Base-by-base conservation (phyloP, 2,113 vertebrate species). In the Motacilla tschutschensis region DNA sequence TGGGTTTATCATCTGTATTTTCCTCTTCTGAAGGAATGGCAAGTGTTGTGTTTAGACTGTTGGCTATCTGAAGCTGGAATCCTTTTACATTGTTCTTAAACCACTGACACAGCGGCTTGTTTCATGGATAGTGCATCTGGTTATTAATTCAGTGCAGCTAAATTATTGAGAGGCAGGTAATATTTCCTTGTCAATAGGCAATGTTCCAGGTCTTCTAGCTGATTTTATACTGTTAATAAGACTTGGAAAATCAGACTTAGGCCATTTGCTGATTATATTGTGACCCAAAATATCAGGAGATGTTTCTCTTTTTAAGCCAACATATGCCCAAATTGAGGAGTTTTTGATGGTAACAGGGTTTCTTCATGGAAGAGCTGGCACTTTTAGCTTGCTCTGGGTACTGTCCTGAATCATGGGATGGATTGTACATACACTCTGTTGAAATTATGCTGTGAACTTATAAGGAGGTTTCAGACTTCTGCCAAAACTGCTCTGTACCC, bases 401-500 rank as follows among this genome's bases (percentile, higher is more conserved):
- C 44, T 63, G 35, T 73, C 44, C 31, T 16, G 51, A 71, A 63
- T 66, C 22, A 6, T 58, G 1, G 43, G 51, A 80, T 75, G 65
- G 69, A 33, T 85, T 74, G 47, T 47, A 75, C 64, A 70, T 72
- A 47, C 14, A 4, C 31, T 81, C 46, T 71, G 28, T 53, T 74
- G 69, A 81, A 89, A 93, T 85, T 76, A 44, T 36, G 65, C 50
- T 85, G 71, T 63, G 53, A 94, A 14, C 7, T 65, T 93, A 62
- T 14, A 86, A 77, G 71, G 71, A 83, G 18, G 14, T 81, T 87
- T 74, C 59, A 69, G 71, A 70, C 28, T 64, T 89, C 41, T 87
- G 84, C 84, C 91, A 94, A 58, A 90, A 84, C 41, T 41, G 21
- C 72, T 91, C 33, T 81, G 50, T 40, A 91, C 50, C 26, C 50